Conservation (phyloP, 2,797 vertebrate species). For the Eurystomus glaucurus region DNA sequence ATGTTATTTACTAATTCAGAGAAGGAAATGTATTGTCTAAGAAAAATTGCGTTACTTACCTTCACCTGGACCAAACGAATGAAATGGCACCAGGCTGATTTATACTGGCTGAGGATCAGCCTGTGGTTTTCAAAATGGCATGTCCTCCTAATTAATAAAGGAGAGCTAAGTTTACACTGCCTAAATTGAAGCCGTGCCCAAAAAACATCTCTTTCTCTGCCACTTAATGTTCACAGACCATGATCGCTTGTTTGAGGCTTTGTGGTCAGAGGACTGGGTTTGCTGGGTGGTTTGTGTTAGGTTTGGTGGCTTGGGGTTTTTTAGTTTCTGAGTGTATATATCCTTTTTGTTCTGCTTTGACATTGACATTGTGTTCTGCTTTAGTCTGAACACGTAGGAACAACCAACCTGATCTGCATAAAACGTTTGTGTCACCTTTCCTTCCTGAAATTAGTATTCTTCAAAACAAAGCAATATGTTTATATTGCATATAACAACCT, state of each 20-base stretch:
- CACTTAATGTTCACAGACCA: not conserved
- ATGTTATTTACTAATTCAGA: not conserved
- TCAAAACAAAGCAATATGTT: constrained; percentile 56
- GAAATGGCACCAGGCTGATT: not conserved
- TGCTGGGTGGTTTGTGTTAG: not conserved
- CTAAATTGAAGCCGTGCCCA: constrained; percentile 22
- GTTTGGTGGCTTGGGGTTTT: not conserved
- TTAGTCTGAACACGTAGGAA: constrained; percentile 58
- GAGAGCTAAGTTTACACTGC: not conserved
- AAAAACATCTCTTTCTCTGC: not conserved
- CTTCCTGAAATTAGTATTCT: constrained; percentile 72
- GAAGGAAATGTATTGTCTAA: not conserved
- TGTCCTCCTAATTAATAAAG: constrained; percentile 16
- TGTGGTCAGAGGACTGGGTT: not conserved
- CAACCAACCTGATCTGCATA: constrained; percentile 15
- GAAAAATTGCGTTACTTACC: not conserved
- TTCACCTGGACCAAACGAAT: not conserved
- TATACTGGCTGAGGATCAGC: not conserved
- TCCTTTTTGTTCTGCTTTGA: constrained; percentile 64
- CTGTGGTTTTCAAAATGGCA: not conserved
- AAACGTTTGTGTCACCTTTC: constrained; percentile 48
- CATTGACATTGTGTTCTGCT: constrained; percentile 63
- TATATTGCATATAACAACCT: constrained; percentile 38
- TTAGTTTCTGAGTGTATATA: not conserved
- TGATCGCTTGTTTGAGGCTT: not conserved